Evolutionary conservation across 2,113 vertebrate species (phyloP).

Genomic region (Tamias sibiricus): DNA sequence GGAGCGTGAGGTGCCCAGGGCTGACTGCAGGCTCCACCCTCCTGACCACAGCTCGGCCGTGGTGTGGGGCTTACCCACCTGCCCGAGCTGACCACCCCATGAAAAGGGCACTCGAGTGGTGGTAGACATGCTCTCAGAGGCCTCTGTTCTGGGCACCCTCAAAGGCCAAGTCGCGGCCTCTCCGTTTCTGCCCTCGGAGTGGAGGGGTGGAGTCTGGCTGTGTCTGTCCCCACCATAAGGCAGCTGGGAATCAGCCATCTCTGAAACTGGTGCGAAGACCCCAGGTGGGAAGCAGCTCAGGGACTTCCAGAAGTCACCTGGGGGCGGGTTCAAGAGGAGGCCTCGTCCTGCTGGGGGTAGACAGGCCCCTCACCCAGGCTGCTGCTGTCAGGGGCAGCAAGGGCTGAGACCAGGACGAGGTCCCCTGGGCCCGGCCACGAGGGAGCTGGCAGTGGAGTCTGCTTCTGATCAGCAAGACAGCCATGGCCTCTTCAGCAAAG

Average conservation of each 20-base stretch:
- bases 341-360: background rate
- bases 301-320: fast-evolving
- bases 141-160: background rate
- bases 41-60: too few relatives aligned
- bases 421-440: background rate
- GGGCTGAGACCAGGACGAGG: background rate
- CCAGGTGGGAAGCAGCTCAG: background rate
- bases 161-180: too few relatives aligned
- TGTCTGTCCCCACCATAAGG: fast-evolving
- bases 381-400: background rate
- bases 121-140: background rate
- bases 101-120: too few relatives aligned
- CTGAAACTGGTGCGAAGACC: background rate
- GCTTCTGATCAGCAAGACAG: background rate
- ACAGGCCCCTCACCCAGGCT: too few relatives aligned
- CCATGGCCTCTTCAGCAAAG: background rate
- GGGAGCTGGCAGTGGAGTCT: fast-evolving
- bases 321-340: fast-evolving
- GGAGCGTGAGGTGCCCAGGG: background rate
- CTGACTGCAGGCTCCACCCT: too few relatives aligned
- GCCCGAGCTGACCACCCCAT: background rate
- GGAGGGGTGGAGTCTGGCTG: fast-evolving
- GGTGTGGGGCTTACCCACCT: fast-evolving
- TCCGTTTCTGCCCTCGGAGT: fast-evolving
- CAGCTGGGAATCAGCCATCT: too few relatives aligned